Percentiles rank a stretch among this genome's conserved stretches.
Evolutionary conservation across 2,797 vertebrate species (phyloP).

Genomic region (Urocyon cinereoargenteus): DNA sequence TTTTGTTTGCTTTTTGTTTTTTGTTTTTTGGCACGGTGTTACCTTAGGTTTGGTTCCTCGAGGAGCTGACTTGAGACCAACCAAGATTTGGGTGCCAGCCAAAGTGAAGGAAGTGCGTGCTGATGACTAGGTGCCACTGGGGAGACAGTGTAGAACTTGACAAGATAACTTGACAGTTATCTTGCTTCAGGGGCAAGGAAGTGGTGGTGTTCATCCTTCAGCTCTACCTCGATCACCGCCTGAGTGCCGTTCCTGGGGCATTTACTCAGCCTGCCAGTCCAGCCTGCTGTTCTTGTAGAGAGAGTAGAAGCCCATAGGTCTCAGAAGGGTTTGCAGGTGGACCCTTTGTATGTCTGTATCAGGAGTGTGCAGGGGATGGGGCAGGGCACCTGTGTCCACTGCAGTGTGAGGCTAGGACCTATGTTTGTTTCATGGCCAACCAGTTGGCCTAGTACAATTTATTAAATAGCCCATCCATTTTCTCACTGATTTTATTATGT

Average conservation of each 20-base stretch:
- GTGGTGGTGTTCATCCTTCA: background rate
- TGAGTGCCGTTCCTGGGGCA: background rate
- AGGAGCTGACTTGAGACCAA: background rate
- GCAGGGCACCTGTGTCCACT: no score
- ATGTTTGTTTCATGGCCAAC: background rate
- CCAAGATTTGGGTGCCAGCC: background rate
- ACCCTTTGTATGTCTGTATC: background rate
- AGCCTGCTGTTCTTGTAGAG: background rate
- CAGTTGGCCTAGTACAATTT: background rate
- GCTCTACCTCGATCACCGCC: background rate
- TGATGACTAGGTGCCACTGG: background rate
- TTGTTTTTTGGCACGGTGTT: background rate
- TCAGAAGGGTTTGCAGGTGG: background rate
- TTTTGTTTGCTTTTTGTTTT: no score
- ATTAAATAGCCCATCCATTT: background rate
- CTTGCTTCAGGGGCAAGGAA: background rate
- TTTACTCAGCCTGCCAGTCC: background rate
- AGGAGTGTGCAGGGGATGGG: background rate
- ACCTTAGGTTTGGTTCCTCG: background rate
- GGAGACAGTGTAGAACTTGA: background rate
- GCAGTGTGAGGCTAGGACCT: background rate
- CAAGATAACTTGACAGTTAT: fast-evolving
- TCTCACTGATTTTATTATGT: background rate
- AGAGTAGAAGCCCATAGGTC: background rate
- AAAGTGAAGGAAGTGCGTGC: background rate